Conservation (phyloP, 2,888 invertebrate genomes). For the Rhingia campestris region DNA sequence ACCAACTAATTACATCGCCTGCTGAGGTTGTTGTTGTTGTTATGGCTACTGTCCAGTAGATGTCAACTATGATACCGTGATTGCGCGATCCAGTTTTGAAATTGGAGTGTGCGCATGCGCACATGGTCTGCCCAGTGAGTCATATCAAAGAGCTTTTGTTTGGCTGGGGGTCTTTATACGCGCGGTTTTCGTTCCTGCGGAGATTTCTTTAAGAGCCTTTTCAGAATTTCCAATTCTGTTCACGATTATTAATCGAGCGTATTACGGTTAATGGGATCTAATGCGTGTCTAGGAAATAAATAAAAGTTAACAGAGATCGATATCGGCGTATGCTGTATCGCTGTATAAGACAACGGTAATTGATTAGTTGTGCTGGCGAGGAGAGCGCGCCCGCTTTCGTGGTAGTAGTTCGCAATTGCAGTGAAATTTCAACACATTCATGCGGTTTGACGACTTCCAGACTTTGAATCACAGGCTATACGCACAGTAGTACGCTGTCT, state of each 20-base stretch:
- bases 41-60: constrained; percentile 70
- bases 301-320: constrained; percentile 65
- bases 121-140: constrained; percentile 60
- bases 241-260: constrained; percentile 68
- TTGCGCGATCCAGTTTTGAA: constrained; percentile 59
- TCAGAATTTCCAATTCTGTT: constrained; percentile 64
- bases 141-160: constrained; percentile 39
- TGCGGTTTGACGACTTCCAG: constrained; percentile 53
- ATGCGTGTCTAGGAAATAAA: constrained; percentile 72
- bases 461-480: constrained; percentile 53
- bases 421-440: constrained; percentile 67
- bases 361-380: constrained; percentile 46
- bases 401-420: constrained; percentile 34
- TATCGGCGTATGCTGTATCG: constrained; percentile 45
- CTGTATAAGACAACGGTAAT: constrained; percentile 65
- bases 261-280: constrained; percentile 73
- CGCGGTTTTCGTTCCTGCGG: constrained; percentile 7
- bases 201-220: constrained; percentile 21
- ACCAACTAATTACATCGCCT: constrained; percentile 66
- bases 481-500: constrained; percentile 43
- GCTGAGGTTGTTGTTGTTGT: constrained; percentile 33
- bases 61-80: constrained; percentile 72
- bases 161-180: constrained; percentile 13
- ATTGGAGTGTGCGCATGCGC: constrained; percentile 47
- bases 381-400: not conserved